Conservation (phyloP, 2,888 invertebrate genomes). For the Cordilura impudica region DNA sequence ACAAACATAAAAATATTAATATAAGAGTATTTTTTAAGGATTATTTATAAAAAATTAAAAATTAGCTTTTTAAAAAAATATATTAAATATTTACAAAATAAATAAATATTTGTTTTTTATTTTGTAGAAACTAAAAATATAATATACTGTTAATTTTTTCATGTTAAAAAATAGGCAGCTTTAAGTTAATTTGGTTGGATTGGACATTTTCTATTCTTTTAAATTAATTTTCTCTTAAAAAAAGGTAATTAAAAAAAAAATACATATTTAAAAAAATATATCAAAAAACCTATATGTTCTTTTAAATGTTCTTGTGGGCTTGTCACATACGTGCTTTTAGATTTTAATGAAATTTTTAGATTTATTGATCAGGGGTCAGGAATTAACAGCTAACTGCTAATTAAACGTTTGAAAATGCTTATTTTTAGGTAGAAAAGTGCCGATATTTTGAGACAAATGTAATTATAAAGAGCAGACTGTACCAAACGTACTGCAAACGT, state of each 20-base stretch:
- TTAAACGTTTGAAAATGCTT: too few relatives aligned
- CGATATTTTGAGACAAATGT: too few relatives aligned
- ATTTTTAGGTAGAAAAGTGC: too few relatives aligned
- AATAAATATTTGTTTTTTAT: not conserved
- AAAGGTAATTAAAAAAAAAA: not conserved
- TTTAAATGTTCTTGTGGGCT: not conserved
- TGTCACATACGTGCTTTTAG: not conserved
- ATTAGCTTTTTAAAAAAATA: constrained; percentile 26
- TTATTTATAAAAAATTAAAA: constrained; percentile 25
- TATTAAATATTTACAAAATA: constrained; percentile 40
- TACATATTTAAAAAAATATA: not conserved
- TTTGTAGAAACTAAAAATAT: constrained; percentile 1
- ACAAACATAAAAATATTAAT: too few relatives aligned
- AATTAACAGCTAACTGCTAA: too few relatives aligned
- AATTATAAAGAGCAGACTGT: too few relatives aligned
- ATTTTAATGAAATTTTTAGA: not conserved
- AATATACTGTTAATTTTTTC: constrained; percentile 1
- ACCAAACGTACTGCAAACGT: too few relatives aligned
- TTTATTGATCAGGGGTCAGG: too few relatives aligned
- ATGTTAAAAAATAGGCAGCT: constrained; percentile 44
- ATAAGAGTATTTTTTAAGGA: not conserved
- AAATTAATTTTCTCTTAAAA: not conserved
- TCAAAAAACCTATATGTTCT: not conserved
- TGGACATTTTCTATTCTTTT: not conserved
- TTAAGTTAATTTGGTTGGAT: constrained; percentile 23